Percentiles rank a stretch among this genome's conserved stretches.
Evolutionary conservation across 2,113 vertebrate genomes (phyloP).

Genomic region (Pogonocichla stellata): DNA sequence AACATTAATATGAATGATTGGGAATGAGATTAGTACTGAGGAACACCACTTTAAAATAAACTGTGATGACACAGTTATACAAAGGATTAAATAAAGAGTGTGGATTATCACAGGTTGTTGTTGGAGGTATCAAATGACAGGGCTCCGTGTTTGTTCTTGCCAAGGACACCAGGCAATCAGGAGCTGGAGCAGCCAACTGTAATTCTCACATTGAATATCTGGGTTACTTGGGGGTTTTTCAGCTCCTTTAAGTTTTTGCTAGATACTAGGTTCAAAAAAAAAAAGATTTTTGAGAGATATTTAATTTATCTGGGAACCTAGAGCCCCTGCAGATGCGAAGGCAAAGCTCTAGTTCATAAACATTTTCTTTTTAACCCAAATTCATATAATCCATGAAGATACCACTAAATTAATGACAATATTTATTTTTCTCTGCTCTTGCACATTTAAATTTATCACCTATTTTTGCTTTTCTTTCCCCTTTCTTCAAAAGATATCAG

Average conservation of each 20-base stretch:
- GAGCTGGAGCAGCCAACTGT: not conserved
- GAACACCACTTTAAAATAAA: slow-evolving; percentile 38
- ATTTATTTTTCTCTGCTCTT: not conserved
- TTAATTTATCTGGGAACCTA: not conserved
- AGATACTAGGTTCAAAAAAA: not conserved
- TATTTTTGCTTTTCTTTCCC: not conserved
- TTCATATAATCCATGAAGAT: not conserved
- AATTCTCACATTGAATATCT: not conserved
- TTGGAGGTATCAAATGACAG: not conserved
- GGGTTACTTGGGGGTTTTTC: not conserved
- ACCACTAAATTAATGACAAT: not conserved
- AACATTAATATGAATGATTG: slow-evolving; percentile 57
- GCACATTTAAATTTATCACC: not conserved
- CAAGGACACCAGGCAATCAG: slow-evolving; percentile 1
- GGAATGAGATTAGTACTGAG: slow-evolving; percentile 54
- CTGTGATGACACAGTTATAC: slow-evolving; percentile 1
- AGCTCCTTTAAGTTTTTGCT: not conserved
- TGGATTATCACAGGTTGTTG: slow-evolving; percentile 55
- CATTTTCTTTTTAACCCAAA: not conserved
- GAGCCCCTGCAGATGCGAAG: not conserved
- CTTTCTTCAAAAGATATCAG: not conserved
- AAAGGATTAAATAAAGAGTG: slow-evolving; percentile 59
- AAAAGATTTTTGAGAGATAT: not conserved
- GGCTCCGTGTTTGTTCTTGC: slow-evolving; percentile 9
- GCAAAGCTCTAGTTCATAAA: not conserved